A percentile compares a stretch with the other conserved stretches of the same genome.
Evolutionary conservation across 2,797 vertebrate genomes (phyloP).

Genomic region (Yasuhikotakia modesta): DNA sequence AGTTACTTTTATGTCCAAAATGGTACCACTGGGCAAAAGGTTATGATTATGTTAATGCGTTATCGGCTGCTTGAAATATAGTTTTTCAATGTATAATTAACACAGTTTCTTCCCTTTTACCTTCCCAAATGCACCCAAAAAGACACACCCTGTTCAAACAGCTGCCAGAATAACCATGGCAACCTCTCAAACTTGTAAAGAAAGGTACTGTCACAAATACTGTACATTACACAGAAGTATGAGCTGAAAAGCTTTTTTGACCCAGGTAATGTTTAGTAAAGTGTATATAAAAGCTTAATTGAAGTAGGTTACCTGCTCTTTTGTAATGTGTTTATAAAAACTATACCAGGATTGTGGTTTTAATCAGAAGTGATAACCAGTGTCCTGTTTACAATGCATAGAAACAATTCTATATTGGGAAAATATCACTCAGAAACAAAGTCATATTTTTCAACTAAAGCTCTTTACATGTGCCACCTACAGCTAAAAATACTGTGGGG

Average conservation of each 20-base stretch:
- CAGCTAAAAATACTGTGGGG: neutral
- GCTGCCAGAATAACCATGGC: conserved; percentile 50
- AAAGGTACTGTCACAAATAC: neutral
- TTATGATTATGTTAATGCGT: neutral
- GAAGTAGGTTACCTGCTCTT: no score
- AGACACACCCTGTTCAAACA: conserved; percentile 74
- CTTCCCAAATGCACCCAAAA: conserved; percentile 46
- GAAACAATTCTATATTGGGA: no score
- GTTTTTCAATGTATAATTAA: neutral
- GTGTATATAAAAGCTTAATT: no score
- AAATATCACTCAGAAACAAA: no score
- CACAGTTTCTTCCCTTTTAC: neutral
- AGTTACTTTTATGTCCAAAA: conserved; percentile 4
- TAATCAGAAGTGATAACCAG: no score
- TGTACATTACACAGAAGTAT: neutral
- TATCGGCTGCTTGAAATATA: neutral
- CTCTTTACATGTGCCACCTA: neutral
- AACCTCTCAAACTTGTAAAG: conserved; percentile 29
- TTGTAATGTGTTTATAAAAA: no score
- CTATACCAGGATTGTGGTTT: no score
- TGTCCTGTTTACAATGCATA: no score
- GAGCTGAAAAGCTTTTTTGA: no score
- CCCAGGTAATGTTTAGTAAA: no score
- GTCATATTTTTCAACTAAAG: neutral
- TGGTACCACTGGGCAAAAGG: neutral